Evolutionary conservation across 2,113 vertebrate species (phyloP), one percentile per base, ranked within the genome.

Genomic region (Aldabrachelys gigantea): DNA sequence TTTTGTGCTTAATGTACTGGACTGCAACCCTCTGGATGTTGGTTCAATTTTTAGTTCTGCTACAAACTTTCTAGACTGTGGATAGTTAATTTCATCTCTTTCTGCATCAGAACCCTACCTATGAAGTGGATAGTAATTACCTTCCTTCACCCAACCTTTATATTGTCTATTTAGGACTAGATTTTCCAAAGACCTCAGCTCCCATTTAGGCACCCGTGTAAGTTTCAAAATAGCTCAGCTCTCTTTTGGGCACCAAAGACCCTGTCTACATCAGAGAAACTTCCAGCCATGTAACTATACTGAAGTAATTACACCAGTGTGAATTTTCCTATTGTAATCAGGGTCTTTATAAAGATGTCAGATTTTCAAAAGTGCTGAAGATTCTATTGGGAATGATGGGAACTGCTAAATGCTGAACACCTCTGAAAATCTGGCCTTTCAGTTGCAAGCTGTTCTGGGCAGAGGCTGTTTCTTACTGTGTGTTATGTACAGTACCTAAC

Each of bases 31-130:
- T 11, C 75, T 85, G 83, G 57, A 93, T 29, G 29, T 88, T 84
- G 86, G 53, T 83, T 90, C 79, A 92, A n/a, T 86, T 96, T 80
- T 89, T 89, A 79, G 17, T 62, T 93, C 80, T 94, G 89, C 62
- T 87, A 91, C 91, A 91, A 80, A 94, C 80, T 93, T 95, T 89
- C 84, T n/a, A 85, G 93, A 93, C 87, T 78, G 31, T 24, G 10
- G 80, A 89, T 86, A 96, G 95, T 94, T 89, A 17, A 89, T 65
- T 62, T 81, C 35, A 65, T 84, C 24, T 84, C 47, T 83, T 8
- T 90, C 82, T 95, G 54, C 69, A 65, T 41, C 62, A 84, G 1
- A 47, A 57, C 9, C 24, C n/a, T 56, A 82, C 84, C n/a, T 27
- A 65, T 81, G 52, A 47, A 82, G 22, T 80, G 24, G 35, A 80